Conservation (phyloP, 2,888 invertebrate genomes). For the Rhingia rostrata region DNA sequence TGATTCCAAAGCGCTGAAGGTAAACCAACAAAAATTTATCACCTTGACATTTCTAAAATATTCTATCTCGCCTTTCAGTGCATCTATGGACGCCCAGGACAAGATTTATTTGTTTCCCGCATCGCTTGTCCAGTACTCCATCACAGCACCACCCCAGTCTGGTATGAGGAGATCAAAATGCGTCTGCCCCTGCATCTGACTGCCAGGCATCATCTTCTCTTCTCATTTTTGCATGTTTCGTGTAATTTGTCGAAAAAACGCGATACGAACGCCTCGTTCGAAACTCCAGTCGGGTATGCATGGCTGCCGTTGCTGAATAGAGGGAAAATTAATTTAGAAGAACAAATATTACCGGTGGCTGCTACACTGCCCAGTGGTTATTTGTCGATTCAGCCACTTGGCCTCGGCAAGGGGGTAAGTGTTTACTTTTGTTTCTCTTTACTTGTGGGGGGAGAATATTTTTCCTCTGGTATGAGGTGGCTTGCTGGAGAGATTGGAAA, state of each 20-base stretch:
- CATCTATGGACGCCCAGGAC: slow-evolving; percentile 89
- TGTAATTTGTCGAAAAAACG: slow-evolving; percentile 93
- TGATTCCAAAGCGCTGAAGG: slow-evolving; percentile 88
- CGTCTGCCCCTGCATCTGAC: slow-evolving; percentile 93
- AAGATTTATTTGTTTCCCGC: slow-evolving; percentile 86
- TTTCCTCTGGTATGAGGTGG: slow-evolving; percentile 21
- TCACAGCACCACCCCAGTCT: slow-evolving; percentile 94
- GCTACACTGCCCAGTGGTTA: slow-evolving; percentile 95
- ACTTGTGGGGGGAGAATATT: slow-evolving; percentile 21
- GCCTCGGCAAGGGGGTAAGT: slow-evolving; percentile 94
- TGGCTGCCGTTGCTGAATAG: slow-evolving; percentile 95
- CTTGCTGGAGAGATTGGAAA: slow-evolving; percentile 37
- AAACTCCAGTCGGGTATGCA: slow-evolving; percentile 95
- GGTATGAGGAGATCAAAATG: slow-evolving; percentile 97
- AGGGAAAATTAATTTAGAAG: slow-evolving; percentile 92
- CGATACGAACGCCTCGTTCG: slow-evolving; percentile 87
- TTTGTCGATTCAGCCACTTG: slow-evolving; percentile 93
- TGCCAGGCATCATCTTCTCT: slow-evolving; percentile 94
- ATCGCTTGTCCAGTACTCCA: slow-evolving; percentile 92
- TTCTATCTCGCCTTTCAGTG: slow-evolving; percentile 83
- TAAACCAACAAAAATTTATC: slow-evolving; percentile 80
- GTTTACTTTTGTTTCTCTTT: slow-evolving; percentile 42
- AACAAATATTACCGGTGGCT: slow-evolving; percentile 93
- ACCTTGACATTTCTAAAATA: not conserved
- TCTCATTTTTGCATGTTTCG: slow-evolving; percentile 97